These are phyloP conservation scores for Sylvicola cinctus DNA, from an alignment of 2,888 invertebrate species.

Conservation along the genomic window DNA sequence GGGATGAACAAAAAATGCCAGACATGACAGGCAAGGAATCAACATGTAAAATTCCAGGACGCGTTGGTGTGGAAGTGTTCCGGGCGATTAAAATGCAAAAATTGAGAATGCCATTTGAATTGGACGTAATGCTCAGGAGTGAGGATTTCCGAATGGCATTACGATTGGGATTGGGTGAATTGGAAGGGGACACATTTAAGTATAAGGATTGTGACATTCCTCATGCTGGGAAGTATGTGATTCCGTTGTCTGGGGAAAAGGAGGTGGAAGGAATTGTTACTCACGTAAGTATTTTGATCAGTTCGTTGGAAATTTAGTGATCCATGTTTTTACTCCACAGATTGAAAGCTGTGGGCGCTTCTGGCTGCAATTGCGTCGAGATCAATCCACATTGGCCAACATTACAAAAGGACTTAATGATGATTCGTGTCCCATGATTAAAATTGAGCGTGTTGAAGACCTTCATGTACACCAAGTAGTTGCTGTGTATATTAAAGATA, in stretches of 20 bases:
- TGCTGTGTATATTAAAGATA: no score
- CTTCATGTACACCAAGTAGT: no score
- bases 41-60: conserved; percentile 33
- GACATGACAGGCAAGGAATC: conserved; percentile 7
- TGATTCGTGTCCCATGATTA: no score
- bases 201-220: background rate
- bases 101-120: conserved; percentile 16
- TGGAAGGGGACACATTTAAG: background rate
- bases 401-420: no score
- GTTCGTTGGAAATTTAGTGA: no score
- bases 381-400: no score
- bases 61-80: conserved; percentile 46
- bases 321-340: conserved; percentile 10
- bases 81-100: conserved; percentile 49
- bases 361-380: conserved; percentile 18
- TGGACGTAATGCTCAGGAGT: conserved; percentile 8
- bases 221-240: conserved; percentile 31
- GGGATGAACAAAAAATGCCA: background rate
- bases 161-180: conserved; percentile 4
- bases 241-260: conserved; percentile 35
- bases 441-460: no score
- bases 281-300: conserved; percentile 31
- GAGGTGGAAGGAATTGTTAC: conserved; percentile 27
- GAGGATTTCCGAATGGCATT: conserved; percentile 11
- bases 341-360: conserved; percentile 20